Percentiles rank a stretch among this genome's conserved stretches.
These are phyloP conservation scores for Rhagoletis pomonella DNA, from an alignment of 1,140 invertebrate species.

Conservation along the genomic window DNA sequence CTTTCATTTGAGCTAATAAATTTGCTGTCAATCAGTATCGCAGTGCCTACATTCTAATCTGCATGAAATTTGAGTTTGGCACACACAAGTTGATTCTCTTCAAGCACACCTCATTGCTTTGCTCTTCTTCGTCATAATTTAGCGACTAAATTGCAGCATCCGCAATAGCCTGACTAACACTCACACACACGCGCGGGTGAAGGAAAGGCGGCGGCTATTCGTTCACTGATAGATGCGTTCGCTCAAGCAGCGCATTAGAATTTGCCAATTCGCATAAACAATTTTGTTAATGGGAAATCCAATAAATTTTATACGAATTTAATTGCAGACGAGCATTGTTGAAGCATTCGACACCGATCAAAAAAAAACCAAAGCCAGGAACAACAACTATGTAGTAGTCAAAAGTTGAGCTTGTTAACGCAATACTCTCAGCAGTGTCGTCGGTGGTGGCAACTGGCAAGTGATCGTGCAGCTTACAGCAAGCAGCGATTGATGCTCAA, in stretches of 20 bases:
- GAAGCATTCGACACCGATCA: conserved; percentile 23
- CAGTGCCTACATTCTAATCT: neutral
- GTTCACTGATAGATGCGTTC: neutral
- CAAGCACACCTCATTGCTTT: neutral
- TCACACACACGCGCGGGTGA: neutral
- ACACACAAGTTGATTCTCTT: no score
- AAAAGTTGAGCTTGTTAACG: neutral
- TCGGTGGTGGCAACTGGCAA: neutral
- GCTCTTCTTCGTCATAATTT: conserved; percentile 1
- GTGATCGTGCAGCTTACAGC: conserved; percentile 4
- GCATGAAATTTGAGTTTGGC: no score
- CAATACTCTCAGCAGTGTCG: conserved; percentile 15
- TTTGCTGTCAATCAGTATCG: conserved; percentile 12
- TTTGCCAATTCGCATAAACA: conserved; percentile 7
- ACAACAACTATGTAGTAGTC: neutral
- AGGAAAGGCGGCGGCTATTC: neutral
- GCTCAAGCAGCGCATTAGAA: neutral
- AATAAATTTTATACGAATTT: conserved; percentile 46
- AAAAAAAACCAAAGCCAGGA: neutral
- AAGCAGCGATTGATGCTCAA: neutral
- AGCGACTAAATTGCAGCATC: conserved; percentile 13
- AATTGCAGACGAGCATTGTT: conserved; percentile 28
- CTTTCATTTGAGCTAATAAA: conserved; percentile 31
- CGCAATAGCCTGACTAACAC: neutral
- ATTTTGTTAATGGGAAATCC: conserved; percentile 30